Evolutionary conservation across 2,888 invertebrate genomes (phyloP).

Genomic region (Sesia apiformis): DNA sequence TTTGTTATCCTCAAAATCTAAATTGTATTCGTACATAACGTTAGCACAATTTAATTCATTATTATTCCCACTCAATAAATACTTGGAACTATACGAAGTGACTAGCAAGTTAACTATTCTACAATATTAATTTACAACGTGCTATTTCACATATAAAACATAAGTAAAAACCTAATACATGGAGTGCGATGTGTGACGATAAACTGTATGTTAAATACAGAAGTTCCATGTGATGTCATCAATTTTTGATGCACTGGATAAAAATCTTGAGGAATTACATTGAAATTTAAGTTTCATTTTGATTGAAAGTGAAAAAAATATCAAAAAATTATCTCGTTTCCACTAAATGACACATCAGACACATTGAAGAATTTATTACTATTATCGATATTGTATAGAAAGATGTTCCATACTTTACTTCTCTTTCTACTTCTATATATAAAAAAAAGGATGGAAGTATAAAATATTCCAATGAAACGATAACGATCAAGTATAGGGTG

Average conservation of each 20-base stretch:
- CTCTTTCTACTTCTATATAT: too few relatives aligned
- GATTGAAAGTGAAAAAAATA: conserved; percentile 4
- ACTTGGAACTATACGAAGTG: not conserved
- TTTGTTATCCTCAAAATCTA: conserved; percentile 54
- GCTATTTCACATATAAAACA: not conserved
- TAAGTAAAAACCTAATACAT: too few relatives aligned
- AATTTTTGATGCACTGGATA: not conserved
- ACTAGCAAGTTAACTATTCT: conserved; percentile 3
- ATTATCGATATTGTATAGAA: too few relatives aligned
- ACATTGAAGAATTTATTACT: too few relatives aligned
- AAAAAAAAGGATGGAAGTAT: too few relatives aligned
- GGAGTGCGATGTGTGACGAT: too few relatives aligned
- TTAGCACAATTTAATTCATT: conserved; percentile 31
- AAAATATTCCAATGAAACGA: too few relatives aligned
- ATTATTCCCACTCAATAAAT: conserved; percentile 14
- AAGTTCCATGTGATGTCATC: too few relatives aligned
- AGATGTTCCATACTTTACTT: too few relatives aligned
- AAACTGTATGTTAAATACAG: too few relatives aligned
- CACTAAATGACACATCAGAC: too few relatives aligned
- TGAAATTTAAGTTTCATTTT: conserved; percentile 15
- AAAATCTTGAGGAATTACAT: conserved; percentile 5
- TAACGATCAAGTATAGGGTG: too few relatives aligned
- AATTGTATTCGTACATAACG: conserved; percentile 60
- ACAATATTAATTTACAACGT: not conserved
- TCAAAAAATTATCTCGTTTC: not conserved